Evolutionary conservation across 2,888 invertebrate genomes (phyloP).

Genomic region (Eristalis pertinax): DNA sequence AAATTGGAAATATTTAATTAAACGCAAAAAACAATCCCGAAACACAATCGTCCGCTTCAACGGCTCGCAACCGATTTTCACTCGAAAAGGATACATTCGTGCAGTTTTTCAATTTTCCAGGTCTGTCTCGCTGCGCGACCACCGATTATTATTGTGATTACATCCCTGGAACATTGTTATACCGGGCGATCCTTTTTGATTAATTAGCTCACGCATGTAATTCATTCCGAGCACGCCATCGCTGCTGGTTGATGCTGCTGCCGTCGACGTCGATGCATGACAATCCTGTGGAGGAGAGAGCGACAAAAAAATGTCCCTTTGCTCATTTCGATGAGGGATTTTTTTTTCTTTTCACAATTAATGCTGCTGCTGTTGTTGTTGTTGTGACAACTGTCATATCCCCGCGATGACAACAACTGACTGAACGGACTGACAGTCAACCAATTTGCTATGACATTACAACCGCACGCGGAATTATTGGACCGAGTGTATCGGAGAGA

Average conservation of each 20-base stretch:
- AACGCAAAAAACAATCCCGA: constrained; percentile 9
- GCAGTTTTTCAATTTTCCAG: neutral
- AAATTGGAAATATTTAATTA: neutral
- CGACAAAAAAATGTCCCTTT: neutral
- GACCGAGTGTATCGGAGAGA: neutral
- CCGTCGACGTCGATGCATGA: constrained; percentile 12
- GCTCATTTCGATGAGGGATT: constrained; percentile 35
- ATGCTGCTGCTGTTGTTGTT: constrained; percentile 32
- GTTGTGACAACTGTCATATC: constrained; percentile 48
- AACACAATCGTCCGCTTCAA: constrained; percentile 48
- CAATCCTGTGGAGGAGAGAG: constrained; percentile 42
- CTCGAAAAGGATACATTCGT: neutral
- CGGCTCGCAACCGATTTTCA: constrained; percentile 25
- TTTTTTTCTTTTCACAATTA: constrained; percentile 7
- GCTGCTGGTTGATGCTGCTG: neutral
- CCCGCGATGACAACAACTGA: neutral
- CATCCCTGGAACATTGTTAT: constrained; percentile 33
- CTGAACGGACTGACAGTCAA: constrained; percentile 19
- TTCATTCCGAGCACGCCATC: constrained; percentile 26
- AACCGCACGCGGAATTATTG: constrained; percentile 50
- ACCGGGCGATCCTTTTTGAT: constrained; percentile 48
- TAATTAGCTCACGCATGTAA: constrained; percentile 62
- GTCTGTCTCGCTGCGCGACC: neutral
- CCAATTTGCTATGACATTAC: constrained; percentile 59
- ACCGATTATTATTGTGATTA: constrained; percentile 2